A percentile compares a stretch with the other conserved stretches of the same genome.
Conservation (phyloP, 2,888 invertebrate species). For the Furcula furcula region DNA sequence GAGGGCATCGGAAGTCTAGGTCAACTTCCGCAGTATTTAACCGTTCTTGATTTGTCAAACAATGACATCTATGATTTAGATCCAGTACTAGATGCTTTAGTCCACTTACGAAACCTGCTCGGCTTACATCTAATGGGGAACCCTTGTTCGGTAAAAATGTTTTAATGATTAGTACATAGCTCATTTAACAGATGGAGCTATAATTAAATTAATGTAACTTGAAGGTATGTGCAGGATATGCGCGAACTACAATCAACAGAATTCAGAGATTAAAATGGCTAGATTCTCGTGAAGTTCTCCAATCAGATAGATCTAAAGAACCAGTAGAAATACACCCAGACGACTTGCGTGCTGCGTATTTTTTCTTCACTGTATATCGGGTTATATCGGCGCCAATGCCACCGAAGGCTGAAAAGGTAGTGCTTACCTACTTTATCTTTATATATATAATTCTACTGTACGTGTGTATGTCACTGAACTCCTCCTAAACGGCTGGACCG, state of each 20-base stretch:
- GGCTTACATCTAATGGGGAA: conserved; percentile 79
- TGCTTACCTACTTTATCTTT: conserved; percentile 1
- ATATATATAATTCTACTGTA: no score
- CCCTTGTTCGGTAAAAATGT: conserved; percentile 76
- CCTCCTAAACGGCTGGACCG: no score
- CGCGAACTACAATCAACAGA: conserved; percentile 53
- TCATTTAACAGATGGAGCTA: conserved; percentile 43
- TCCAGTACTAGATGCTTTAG: conserved; percentile 57
- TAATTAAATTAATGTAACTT: conserved; percentile 4
- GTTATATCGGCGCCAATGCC: conserved; percentile 78
- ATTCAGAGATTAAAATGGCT: conserved; percentile 72
- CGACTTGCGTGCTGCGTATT: conserved; percentile 59
- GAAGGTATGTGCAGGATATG: conserved; percentile 73
- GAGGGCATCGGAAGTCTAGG: conserved; percentile 40
- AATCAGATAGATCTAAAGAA: conserved; percentile 43
- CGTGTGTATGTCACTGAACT: no score
- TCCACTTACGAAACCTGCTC: conserved; percentile 53
- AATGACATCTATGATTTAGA: conserved; percentile 81
- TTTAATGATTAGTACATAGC: not conserved
- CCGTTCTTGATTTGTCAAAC: conserved; percentile 77
- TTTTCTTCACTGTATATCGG: conserved; percentile 72
- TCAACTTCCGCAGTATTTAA: conserved; percentile 42
- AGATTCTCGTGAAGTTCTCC: conserved; percentile 71
- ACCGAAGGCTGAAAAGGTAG: conserved; percentile 77
- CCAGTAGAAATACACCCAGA: conserved; percentile 55